Percentiles rank a stretch among this genome's conserved stretches.
Evolutionary conservation across 2,797 vertebrate species (phyloP).

Genomic region (Mycteria americana): DNA sequence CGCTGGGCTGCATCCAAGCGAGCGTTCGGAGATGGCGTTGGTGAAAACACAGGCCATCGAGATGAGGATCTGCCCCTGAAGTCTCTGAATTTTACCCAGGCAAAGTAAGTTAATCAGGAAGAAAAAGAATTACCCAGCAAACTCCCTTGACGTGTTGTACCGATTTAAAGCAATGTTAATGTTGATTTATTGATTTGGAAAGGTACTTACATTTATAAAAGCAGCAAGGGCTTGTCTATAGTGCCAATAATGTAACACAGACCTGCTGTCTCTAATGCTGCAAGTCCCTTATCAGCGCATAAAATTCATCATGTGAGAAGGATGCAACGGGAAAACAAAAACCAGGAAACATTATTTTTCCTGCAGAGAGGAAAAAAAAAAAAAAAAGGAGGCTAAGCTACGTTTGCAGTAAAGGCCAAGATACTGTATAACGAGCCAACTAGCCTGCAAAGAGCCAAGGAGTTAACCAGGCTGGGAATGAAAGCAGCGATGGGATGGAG

Average conservation of each 20-base stretch:
- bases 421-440: not conserved
- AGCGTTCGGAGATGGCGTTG: rapidly evolving
- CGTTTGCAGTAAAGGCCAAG: not conserved
- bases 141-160: constrained; percentile 5
- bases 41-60: not conserved
- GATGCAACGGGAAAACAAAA: not conserved
- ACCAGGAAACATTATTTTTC: not conserved
- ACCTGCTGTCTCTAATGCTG: not conserved
- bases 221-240: constrained; percentile 18
- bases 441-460: not conserved
- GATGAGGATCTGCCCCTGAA: not conserved
- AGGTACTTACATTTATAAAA: constrained; percentile 55
- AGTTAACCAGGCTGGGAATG: not conserved
- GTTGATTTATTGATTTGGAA: constrained; percentile 74
- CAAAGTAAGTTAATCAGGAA: constrained; percentile 60
- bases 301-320: not conserved
- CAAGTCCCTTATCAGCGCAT: not conserved
- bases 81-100: not conserved
- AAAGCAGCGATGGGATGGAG: not conserved
- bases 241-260: constrained; percentile 16
- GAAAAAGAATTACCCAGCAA: constrained; percentile 48
- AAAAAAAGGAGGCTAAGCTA: not conserved
- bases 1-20: not conserved
- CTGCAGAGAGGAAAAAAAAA: not conserved
- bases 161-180: constrained; percentile 59